Evolutionary conservation across 2,113 vertebrate genomes (phyloP).

Genomic region (Aptenodytes patagonicus): DNA sequence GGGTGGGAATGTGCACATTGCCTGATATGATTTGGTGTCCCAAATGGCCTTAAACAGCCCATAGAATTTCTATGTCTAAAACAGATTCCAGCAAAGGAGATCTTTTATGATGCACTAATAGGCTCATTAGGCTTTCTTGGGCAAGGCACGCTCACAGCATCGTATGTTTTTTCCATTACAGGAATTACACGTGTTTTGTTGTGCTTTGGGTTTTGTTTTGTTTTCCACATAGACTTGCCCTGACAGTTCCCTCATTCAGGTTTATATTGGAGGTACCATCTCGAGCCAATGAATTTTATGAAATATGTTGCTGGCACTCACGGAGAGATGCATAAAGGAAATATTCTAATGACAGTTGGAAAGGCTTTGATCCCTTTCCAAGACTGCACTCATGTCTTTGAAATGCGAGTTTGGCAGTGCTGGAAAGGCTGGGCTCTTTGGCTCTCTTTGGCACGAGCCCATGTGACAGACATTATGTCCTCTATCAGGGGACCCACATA

Average conservation of each 20-base stretch:
- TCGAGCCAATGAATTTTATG: slow-evolving; percentile 73
- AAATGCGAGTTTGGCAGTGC: slow-evolving; percentile 77
- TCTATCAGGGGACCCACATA: slow-evolving; percentile 69
- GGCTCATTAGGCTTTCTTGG: slow-evolving; percentile 23
- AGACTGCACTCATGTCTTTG: slow-evolving; percentile 77
- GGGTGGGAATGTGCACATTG: background rate
- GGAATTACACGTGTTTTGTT: slow-evolving; percentile 58
- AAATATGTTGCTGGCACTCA: slow-evolving; percentile 76
- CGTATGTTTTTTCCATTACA: slow-evolving; percentile 59
- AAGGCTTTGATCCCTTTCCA: slow-evolving; percentile 81
- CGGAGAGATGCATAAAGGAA: slow-evolving; percentile 75
- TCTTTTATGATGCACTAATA: slow-evolving; percentile 31
- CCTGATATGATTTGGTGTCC: slow-evolving; percentile 35
- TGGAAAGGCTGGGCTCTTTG: slow-evolving; percentile 70
- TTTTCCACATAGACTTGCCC: slow-evolving; percentile 70
- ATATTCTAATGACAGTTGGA: slow-evolving; percentile 80
- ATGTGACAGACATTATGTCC: slow-evolving; percentile 73
- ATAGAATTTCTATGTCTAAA: slow-evolving; percentile 33
- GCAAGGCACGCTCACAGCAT: background rate
- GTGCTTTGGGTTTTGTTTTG: slow-evolving; percentile 65
- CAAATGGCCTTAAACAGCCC: slow-evolving; percentile 45
- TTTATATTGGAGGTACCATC: slow-evolving; percentile 71
- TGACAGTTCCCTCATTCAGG: slow-evolving; percentile 70
- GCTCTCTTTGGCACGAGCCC: slow-evolving; percentile 63
- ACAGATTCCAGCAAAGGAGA: slow-evolving; percentile 42